These are phyloP conservation scores for Torymus tubicola DNA, from an alignment of 2,888 invertebrate genomes.

Conservation along the genomic window DNA sequence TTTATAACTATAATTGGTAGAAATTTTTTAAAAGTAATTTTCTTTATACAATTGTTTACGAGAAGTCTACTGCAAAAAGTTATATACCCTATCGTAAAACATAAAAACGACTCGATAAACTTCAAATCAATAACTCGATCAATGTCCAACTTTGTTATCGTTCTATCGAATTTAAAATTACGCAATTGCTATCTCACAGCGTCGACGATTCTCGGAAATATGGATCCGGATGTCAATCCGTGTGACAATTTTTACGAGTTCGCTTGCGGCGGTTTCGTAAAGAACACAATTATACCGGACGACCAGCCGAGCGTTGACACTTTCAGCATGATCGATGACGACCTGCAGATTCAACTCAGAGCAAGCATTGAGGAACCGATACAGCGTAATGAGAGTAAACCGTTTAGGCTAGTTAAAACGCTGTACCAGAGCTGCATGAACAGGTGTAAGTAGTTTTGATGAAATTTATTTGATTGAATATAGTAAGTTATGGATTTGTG, in stretches of 20 bases:
- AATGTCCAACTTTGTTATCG: too few species aligned
- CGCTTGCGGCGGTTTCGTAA: constrained; percentile 85
- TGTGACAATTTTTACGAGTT: constrained; percentile 89
- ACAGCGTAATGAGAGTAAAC: constrained; percentile 80
- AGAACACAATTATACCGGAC: constrained; percentile 84
- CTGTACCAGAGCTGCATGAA: constrained; percentile 94
- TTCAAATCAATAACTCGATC: too few species aligned
- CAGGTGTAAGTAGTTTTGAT: constrained; percentile 81
- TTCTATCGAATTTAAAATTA: background rate
- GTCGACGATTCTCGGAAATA: constrained; percentile 83
- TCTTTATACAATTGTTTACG: too few species aligned
- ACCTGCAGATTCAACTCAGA: constrained; percentile 86
- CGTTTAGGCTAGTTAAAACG: constrained; percentile 88
- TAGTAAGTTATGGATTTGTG: background rate
- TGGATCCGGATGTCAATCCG: constrained; percentile 84
- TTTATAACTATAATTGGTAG: too few species aligned
- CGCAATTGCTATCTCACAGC: constrained; percentile 79
- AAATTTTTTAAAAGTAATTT: too few species aligned
- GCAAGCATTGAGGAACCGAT: constrained; percentile 83
- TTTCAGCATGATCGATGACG: constrained; percentile 86
- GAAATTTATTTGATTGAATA: background rate
- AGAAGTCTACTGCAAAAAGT: too few species aligned
- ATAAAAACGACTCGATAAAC: too few species aligned
- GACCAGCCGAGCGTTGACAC: constrained; percentile 88
- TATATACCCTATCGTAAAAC: too few species aligned